Percentiles rank a stretch among this genome's conserved stretches.
phyloP scores from a whole-genome alignment of 2,888 invertebrate species.

The Anthrax anthrax region DNA sequence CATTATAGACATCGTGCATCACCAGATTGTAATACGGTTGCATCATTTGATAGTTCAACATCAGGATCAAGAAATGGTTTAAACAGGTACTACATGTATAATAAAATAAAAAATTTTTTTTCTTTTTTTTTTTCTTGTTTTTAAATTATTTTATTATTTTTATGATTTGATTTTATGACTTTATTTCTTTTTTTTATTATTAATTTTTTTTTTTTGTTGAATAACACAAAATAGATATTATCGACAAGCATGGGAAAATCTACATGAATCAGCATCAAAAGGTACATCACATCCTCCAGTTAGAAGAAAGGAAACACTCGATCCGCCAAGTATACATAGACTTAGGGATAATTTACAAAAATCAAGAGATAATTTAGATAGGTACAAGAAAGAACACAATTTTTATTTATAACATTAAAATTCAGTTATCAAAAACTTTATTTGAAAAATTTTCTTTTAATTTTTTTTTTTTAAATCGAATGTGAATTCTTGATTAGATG shows the following conservation, averaged over 20 bases:
- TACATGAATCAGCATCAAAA: constrained; percentile 65
- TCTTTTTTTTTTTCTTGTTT: background rate
- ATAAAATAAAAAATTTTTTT: background rate
- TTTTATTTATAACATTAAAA: background rate
- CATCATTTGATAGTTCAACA: constrained; percentile 76
- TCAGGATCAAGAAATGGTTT: constrained; percentile 72
- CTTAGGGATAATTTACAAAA: constrained; percentile 32
- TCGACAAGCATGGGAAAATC: constrained; percentile 84
- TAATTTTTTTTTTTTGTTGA: background rate
- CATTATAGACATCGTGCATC: constrained; percentile 80
- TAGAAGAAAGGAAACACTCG: constrained; percentile 55
- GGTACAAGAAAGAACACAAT: too few species aligned
- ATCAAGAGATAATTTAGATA: constrained; percentile 33
- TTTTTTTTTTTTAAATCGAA: too few species aligned
- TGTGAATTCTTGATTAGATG: too few species aligned
- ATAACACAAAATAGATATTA: constrained; percentile 43
- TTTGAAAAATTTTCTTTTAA: too few species aligned
- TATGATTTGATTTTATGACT: too few species aligned
- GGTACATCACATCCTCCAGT: constrained; percentile 41
- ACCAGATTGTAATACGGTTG: constrained; percentile 81
- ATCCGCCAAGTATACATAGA: constrained; percentile 42
- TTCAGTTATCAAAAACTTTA: background rate
- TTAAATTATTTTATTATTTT: background rate
- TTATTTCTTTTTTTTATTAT: too few species aligned
- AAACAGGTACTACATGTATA: constrained; percentile 44